A percentile compares a stretch with the other conserved stretches of the same genome.
phyloP scores from a whole-genome alignment of 1,140 invertebrate species.

The Sarcophaga bullata region DNA sequence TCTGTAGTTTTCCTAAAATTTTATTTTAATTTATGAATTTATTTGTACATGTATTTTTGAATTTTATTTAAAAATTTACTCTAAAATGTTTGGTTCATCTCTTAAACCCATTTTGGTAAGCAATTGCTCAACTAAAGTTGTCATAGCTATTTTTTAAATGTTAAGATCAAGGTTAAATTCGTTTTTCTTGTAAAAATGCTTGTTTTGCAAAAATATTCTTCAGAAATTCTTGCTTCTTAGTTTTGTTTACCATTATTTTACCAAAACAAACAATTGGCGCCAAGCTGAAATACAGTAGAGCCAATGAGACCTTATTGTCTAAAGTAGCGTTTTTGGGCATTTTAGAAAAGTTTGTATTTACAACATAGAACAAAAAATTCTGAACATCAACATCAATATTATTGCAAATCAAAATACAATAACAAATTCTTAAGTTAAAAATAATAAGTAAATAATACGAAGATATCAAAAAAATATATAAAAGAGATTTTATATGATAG shows the following conservation, averaged over 20 bases:
- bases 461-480: too few species aligned
- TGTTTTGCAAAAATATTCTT: not conserved
- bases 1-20: constrained; percentile 58
- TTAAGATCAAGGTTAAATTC: not conserved
- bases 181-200: not conserved
- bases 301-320: too few species aligned
- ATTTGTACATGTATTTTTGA: not conserved
- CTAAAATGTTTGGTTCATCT: constrained; percentile 55
- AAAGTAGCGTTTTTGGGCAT: too few species aligned
- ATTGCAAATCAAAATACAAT: too few species aligned
- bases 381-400: too few species aligned
- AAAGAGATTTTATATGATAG: too few species aligned
- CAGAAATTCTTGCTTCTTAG: not conserved
- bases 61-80: constrained; percentile 48
- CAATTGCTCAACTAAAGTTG: constrained; percentile 58
- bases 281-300: not conserved
- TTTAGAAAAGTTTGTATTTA: too few species aligned
- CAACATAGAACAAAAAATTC: too few species aligned
- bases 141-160: constrained; percentile 47
- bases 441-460: too few species aligned
- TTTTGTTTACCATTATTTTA: not conserved
- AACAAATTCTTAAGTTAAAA: too few species aligned
- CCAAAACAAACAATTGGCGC: not conserved
- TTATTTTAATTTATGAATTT: constrained; percentile 12
- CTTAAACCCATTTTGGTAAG: constrained; percentile 58